Evolutionary conservation across 2,888 invertebrate species (phyloP).

Genomic region (Hypomecis atomaria): DNA sequence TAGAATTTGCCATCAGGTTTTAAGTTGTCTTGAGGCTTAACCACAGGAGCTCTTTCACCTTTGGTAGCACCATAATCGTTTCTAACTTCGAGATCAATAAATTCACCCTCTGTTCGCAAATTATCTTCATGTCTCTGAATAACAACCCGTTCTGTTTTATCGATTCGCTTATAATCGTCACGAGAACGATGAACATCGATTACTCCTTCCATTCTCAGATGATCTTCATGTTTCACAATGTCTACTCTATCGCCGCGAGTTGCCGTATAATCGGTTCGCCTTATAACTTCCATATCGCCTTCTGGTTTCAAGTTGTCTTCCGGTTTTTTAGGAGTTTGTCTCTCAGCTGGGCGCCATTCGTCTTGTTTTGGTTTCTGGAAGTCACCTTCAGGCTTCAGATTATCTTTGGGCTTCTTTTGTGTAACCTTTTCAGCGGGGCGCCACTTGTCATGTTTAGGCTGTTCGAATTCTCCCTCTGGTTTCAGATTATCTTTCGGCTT

Average conservation of each 20-base stretch:
- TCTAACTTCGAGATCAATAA: slow-evolving; percentile 76
- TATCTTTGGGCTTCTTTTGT: slow-evolving; percentile 66
- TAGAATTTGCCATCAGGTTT: slow-evolving; percentile 85
- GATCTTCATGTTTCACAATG: slow-evolving; percentile 86
- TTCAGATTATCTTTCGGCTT: slow-evolving; percentile 59
- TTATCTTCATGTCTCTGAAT: slow-evolving; percentile 86
- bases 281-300: slow-evolving; percentile 81
- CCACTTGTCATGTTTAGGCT: slow-evolving; percentile 58
- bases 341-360: slow-evolving; percentile 73
- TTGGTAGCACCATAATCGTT: slow-evolving; percentile 82
- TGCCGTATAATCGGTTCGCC: slow-evolving; percentile 74
- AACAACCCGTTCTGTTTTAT: slow-evolving; percentile 80
- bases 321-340: slow-evolving; percentile 68
- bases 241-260: slow-evolving; percentile 86
- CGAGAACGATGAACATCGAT: slow-evolving; percentile 81
- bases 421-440: slow-evolving; percentile 63
- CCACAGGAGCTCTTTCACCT: slow-evolving; percentile 86
- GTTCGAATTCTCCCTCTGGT: slow-evolving; percentile 73
- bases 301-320: slow-evolving; percentile 87
- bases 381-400: slow-evolving; percentile 84
- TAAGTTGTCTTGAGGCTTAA: slow-evolving; percentile 87
- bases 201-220: slow-evolving; percentile 88
- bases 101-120: slow-evolving; percentile 82
- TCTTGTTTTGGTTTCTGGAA: slow-evolving; percentile 83
- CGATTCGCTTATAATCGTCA: slow-evolving; percentile 83